These are phyloP conservation scores for Lacanobia oleracea DNA, from an alignment of 2,888 invertebrate genomes.

Conservation along the genomic window DNA sequence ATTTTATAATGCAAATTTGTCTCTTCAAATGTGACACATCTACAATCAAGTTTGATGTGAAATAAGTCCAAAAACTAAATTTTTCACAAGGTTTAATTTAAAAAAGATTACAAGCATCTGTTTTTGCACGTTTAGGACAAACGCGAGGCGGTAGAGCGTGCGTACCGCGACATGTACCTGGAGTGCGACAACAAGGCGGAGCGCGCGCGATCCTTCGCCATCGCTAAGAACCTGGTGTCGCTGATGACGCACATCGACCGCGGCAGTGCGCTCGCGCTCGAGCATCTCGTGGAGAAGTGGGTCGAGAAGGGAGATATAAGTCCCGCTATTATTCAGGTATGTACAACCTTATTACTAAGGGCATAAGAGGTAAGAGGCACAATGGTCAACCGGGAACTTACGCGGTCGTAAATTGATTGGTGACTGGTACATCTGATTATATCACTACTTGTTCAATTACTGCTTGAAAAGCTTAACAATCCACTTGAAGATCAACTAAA, in stretches of 20 bases:
- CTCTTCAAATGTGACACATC: too few species aligned
- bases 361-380: not conserved
- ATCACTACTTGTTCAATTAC: too few species aligned
- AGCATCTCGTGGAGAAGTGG: slow-evolving; percentile 85
- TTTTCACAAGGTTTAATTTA: not conserved
- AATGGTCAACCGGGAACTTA: not conserved
- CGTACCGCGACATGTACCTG: slow-evolving; percentile 94
- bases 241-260: slow-evolving; percentile 80
- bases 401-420: not conserved
- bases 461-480: too few species aligned
- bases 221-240: slow-evolving; percentile 78
- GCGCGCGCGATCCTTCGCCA: slow-evolving; percentile 83
- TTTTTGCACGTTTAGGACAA: slow-evolving; percentile 83
- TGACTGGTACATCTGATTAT: not conserved
- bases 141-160: slow-evolving; percentile 93
- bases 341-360: not conserved
- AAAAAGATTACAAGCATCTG: not conserved
- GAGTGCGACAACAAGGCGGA: slow-evolving; percentile 87
- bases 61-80: too few species aligned
- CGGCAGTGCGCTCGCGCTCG: slow-evolving; percentile 84
- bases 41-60: too few species aligned
- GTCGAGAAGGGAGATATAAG: slow-evolving; percentile 83
- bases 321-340: slow-evolving; percentile 85
- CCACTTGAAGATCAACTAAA: not conserved
- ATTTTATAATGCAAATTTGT: too few species aligned